Base-by-base conservation (phyloP, 2,113 vertebrate genomes). In the Cololabis saira region DNA sequence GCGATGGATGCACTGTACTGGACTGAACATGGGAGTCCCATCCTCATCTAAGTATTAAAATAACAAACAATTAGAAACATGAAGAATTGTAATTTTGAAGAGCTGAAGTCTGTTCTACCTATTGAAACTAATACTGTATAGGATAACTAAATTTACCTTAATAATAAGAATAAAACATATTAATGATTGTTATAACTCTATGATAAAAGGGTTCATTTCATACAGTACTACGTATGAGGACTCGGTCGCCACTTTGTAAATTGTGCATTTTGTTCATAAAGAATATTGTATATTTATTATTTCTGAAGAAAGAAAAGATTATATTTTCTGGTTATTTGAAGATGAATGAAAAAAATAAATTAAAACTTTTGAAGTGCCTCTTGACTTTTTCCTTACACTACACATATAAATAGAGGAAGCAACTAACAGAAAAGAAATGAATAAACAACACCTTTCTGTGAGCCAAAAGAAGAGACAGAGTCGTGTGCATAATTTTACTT, bases 231-330 rank as follows among this genome's bases (percentile, higher is more conserved):
- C 71, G 64, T 58, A 61, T 65, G 66, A 62, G 41, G 27, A 63
- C 66, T 73, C 58, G 6, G 76, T 80, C 58, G 69, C 70, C 66
- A 74, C 69, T 87, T 91, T 93, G 91, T 93, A 93, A 93, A 93
- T 93, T 95, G 94, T 96, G 95, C 95, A 96, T 98, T 92, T 96
- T 98, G 95, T 98, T 95, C 90, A 96, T 98, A 95, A 95, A 93
- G 65, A 90, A 92, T 94, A 93, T 95, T 97, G 91, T 95, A 95
- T 99, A 99, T 98, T 99, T 99, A 99, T 99, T 98, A 95, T 70
- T 91, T 94, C 92, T 82, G 89, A 51, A 85, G 79, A 63, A n/a
- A n/a, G n/a, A 91, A 82, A 94, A 95, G 95, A 97, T 90, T 95
- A 96, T 97, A 96, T 95, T 96, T 95, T 94, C 92, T 94, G 91